Percentiles rank a stretch among this genome's conserved stretches.
Conservation (phyloP, 2,797 vertebrate species). For the Carcharodon carcharias region DNA sequence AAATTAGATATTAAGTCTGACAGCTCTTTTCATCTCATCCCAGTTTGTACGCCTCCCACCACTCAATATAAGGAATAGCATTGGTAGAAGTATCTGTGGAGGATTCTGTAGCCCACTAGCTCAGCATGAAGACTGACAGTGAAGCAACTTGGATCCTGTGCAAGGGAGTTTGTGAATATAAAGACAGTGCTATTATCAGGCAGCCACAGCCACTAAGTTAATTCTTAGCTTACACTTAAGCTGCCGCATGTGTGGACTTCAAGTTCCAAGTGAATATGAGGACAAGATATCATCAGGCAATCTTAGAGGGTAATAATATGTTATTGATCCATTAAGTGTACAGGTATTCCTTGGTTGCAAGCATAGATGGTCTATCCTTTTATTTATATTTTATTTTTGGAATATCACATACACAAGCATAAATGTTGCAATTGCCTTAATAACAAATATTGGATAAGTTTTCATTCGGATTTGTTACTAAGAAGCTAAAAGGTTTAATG, state of each 20-base stretch:
- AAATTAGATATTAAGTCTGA: slow-evolving; percentile 37
- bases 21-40: slow-evolving; percentile 33
- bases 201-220: not conserved
- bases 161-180: not conserved
- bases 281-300: not conserved
- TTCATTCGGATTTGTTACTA: not conserved
- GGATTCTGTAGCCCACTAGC: slow-evolving; percentile 15
- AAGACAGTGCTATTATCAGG: not conserved
- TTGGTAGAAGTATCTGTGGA: slow-evolving; percentile 27
- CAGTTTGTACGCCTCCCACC: slow-evolving; percentile 32
- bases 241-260: not conserved
- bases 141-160: not conserved
- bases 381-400: not conserved
- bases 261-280: not conserved
- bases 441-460: not conserved
- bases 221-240: slow-evolving; percentile 29
- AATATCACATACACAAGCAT: not conserved
- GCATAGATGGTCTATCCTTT: not conserved
- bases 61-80: slow-evolving; percentile 15
- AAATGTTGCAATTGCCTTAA: not conserved
- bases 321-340: not conserved
- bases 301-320: not conserved
- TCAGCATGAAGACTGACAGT: not conserved
- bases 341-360: not conserved
- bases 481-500: not conserved